Conservation (phyloP, 2,888 invertebrate species). For the Mythimna ferrago region DNA sequence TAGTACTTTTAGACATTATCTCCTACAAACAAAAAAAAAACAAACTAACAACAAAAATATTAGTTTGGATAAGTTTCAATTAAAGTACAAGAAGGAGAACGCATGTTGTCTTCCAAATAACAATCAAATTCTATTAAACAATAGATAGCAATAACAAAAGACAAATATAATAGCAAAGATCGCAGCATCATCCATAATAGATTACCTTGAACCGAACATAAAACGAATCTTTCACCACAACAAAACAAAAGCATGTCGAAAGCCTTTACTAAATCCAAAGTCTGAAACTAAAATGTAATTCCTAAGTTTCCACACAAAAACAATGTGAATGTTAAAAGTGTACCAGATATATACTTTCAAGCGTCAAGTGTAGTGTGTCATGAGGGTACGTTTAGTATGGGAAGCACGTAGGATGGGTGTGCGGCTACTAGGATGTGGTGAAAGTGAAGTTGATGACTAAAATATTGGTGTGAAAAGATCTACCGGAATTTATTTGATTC, state of each 20-base stretch:
- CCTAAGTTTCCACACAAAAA: conserved; percentile 45
- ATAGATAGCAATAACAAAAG: conserved; percentile 3
- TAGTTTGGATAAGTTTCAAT: not conserved
- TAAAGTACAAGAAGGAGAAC: not conserved
- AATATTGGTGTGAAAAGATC: conserved; percentile 31
- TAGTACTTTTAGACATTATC: too few species aligned
- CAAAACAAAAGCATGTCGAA: conserved; percentile 48
- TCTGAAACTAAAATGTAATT: conserved; percentile 41
- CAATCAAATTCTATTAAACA: not conserved
- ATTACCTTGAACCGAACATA: conserved; percentile 30
- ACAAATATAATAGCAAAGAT: conserved; percentile 12
- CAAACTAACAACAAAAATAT: too few species aligned
- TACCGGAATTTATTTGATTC: conserved; percentile 26
- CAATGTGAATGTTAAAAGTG: conserved; percentile 55
- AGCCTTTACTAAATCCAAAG: conserved; percentile 33
- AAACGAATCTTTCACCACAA: conserved; percentile 30
- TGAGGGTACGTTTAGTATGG: conserved; percentile 77
- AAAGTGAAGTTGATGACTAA: conserved; percentile 71
- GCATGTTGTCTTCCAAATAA: conserved; percentile 1
- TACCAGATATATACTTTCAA: conserved; percentile 75
- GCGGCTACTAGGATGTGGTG: conserved; percentile 69
- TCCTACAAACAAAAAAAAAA: too few species aligned
- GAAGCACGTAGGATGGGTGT: conserved; percentile 77
- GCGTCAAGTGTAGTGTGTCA: conserved; percentile 83
- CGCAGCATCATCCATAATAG: conserved; percentile 10